These are phyloP conservation scores for Pogonocherus hispidulus DNA, from an alignment of 2,888 invertebrate species.

Conservation along the genomic window DNA sequence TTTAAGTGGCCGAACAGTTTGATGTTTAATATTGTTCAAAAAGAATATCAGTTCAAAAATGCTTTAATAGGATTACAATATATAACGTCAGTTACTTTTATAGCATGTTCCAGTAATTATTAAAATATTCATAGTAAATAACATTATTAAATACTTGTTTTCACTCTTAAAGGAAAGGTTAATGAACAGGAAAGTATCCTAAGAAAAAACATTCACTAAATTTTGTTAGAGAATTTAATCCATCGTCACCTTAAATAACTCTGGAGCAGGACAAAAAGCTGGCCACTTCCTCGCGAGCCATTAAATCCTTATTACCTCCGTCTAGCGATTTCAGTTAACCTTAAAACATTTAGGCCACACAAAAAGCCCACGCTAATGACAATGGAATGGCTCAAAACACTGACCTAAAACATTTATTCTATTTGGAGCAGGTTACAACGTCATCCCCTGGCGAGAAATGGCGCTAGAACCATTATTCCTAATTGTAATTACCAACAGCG, in stretches of 20 bases:
- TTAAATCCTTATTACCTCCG: constrained; percentile 19
- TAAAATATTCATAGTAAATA: too few relatives aligned
- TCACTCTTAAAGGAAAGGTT: too few relatives aligned
- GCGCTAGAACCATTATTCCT: constrained; percentile 13
- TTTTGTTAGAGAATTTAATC: not conserved
- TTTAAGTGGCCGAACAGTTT: too few relatives aligned
- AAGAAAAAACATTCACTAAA: not conserved
- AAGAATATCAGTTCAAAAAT: too few relatives aligned
- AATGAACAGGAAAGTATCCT: not conserved
- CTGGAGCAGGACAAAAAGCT: not conserved
- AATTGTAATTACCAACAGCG: constrained; percentile 18
- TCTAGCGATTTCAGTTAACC: constrained; percentile 7
- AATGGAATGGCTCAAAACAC: constrained; percentile 8
- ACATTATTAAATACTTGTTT: too few relatives aligned
- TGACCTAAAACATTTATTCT: constrained; percentile 8
- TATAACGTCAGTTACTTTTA: too few relatives aligned
- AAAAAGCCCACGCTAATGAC: constrained; percentile 11
- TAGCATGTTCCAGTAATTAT: too few relatives aligned
- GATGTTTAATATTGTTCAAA: too few relatives aligned
- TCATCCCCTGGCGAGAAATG: constrained; percentile 7
- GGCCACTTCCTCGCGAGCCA: not conserved
- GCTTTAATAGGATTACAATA: too few relatives aligned
- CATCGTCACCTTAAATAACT: not conserved
- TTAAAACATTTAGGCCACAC: not conserved
- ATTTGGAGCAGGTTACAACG: constrained; percentile 13